These are phyloP conservation scores for Tinea pellionella DNA, from an alignment of 2,888 invertebrate species.

Conservation along the genomic window DNA sequence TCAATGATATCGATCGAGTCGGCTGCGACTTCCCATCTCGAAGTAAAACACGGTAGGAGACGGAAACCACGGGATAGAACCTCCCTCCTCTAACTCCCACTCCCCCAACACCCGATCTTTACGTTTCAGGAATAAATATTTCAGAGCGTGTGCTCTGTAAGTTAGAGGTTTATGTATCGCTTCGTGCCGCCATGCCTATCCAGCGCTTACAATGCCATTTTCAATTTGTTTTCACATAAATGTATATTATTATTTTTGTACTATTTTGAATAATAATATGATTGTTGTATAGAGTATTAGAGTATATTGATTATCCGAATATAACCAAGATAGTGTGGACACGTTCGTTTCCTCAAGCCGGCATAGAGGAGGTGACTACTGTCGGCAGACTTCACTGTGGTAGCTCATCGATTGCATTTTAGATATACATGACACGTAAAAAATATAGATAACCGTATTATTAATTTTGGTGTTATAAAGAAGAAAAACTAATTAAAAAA, in stretches of 20 bases:
- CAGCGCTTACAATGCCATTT: not conserved
- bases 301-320: too few species aligned
- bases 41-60: conserved; percentile 68
- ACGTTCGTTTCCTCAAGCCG: too few species aligned
- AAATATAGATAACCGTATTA: too few species aligned
- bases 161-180: conserved; percentile 65
- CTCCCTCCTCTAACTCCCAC: conserved; percentile 33
- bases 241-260: not conserved
- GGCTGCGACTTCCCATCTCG: conserved; percentile 69
- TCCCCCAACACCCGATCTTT: conserved; percentile 47
- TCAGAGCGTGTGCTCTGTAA: conserved; percentile 70
- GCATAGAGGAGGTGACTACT: too few species aligned
- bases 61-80: conserved; percentile 68
- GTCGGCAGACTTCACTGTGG: too few species aligned
- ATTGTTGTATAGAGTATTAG: too few species aligned
- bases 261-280: too few species aligned
- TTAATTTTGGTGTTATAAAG: too few species aligned
- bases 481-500: too few species aligned
- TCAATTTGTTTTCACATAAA: not conserved
- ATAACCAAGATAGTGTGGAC: too few species aligned
- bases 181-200: conserved; percentile 17
- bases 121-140: conserved; percentile 71
- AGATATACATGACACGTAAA: too few species aligned
- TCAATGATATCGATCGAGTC: conserved; percentile 58
- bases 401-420: too few species aligned